Evolutionary conservation across 1,140 invertebrate species (phyloP).

Genomic region (Macrosteles quadrilineatus): DNA sequence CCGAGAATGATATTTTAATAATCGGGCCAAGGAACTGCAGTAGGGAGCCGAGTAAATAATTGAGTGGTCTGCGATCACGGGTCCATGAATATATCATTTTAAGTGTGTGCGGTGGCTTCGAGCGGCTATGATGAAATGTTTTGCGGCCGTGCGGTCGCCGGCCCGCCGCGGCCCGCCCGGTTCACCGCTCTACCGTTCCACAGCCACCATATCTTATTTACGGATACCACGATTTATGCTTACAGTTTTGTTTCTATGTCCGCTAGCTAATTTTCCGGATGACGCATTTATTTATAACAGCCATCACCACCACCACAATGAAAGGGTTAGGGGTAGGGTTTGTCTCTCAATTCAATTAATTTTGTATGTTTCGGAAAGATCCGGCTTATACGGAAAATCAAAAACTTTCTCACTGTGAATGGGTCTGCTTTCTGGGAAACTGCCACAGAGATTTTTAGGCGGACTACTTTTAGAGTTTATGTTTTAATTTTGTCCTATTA

Average conservation of each 20-base stretch:
- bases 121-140: conserved; percentile 22
- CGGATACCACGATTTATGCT: conserved; percentile 19
- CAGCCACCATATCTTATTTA: conserved; percentile 18
- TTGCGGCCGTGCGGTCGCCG: background rate
- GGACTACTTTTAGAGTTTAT: no score
- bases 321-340: no score
- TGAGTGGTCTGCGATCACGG: background rate
- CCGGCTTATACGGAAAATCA: no score
- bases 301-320: no score
- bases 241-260: conserved; percentile 2
- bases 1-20: conserved; percentile 18
- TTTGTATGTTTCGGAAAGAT: no score
- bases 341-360: no score
- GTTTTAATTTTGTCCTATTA: no score
- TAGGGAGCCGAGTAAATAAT: conserved; percentile 1
- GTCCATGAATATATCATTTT: conserved; percentile 5
- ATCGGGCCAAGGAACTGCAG: conserved; percentile 10
- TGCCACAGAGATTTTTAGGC: no score
- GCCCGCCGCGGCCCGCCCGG: background rate
- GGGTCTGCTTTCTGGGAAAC: no score
- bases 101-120: conserved; percentile 22
- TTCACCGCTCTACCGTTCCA: background rate
- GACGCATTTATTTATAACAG: no score
- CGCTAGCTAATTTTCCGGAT: background rate
- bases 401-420: no score